phyloP scores from a whole-genome alignment of 1,140 invertebrate species.

The Diabrotica virgifera region DNA sequence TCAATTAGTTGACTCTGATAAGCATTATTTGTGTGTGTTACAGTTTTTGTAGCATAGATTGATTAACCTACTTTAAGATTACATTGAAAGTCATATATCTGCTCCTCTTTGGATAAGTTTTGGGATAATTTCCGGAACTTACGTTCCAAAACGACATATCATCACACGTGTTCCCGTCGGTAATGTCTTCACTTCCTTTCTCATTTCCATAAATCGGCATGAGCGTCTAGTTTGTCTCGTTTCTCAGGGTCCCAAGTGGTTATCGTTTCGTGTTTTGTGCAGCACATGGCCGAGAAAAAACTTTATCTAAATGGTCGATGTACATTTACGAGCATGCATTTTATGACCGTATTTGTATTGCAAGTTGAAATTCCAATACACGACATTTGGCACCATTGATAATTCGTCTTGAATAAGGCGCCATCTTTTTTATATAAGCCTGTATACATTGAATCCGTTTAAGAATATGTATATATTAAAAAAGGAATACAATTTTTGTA shows the following conservation, averaged over 20 bases:
- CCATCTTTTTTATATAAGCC: not conserved
- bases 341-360: conserved; percentile 9
- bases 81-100: no score
- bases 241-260: conserved; percentile 7
- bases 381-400: not conserved
- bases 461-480: no score
- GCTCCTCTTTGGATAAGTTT: no score
- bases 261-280: conserved; percentile 1
- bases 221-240: conserved; percentile 4
- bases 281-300: conserved; percentile 15
- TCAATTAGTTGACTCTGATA: no score
- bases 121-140: no score
- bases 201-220: not conserved
- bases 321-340: conserved; percentile 15
- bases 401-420: not conserved
- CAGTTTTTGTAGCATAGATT: no score
- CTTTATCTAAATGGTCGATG: conserved; percentile 14
- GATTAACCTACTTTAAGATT: no score
- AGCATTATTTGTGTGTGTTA: no score
- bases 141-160: no score
- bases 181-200: conserved; percentile 2
- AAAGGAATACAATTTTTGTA: no score
- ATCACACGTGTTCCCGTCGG: not conserved
- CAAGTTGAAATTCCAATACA: not conserved
- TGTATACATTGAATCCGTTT: no score